These are phyloP conservation scores for Heterodera schachtii DNA, from an alignment of 1,140 invertebrate species.

Conservation along the genomic window DNA sequence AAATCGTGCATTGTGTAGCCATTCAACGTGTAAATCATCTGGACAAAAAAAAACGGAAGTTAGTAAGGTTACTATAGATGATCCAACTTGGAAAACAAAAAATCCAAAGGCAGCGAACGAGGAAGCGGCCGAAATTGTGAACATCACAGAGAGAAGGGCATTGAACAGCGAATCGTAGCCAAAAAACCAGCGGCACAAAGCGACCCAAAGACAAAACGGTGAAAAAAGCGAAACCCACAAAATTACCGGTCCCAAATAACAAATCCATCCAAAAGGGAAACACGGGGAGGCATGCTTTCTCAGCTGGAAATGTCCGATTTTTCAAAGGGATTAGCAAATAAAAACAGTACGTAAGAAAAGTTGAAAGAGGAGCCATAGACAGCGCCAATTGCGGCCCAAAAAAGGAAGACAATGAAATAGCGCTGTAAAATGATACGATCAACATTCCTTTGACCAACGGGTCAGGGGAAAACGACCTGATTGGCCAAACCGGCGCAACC, in stretches of 20 bases:
- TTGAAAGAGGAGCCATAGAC: conserved; percentile 43
- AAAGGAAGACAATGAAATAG: conserved; percentile 55
- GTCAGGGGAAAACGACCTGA: conserved; percentile 34
- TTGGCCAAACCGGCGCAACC: conserved; percentile 55
- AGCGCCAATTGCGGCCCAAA: conserved; percentile 48
- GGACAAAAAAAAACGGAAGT: background rate
- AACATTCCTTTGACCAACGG: background rate
- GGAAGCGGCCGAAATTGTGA: conserved; percentile 34
- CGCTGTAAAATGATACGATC: conserved; percentile 39
- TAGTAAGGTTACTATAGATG: background rate
- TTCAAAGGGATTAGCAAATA: background rate
- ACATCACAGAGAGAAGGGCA: conserved; percentile 40
- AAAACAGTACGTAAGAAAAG: conserved; percentile 30
- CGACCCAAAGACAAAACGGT: conserved; percentile 2
- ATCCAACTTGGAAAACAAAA: conserved; percentile 43
- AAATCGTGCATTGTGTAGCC: conserved; percentile 57
- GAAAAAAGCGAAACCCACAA: background rate
- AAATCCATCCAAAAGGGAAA: conserved; percentile 50
- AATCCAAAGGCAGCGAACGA: conserved; percentile 46
- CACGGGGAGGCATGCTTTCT: conserved; percentile 37
- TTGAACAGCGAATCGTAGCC: conserved; percentile 47
- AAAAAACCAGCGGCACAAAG: conserved; percentile 43
- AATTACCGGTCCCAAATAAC: conserved; percentile 41
- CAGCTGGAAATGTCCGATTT: background rate
- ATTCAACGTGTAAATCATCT: conserved; percentile 54